Base-by-base conservation (phyloP, 2,888 invertebrate species). In the Tenodera sinensis region DNA sequence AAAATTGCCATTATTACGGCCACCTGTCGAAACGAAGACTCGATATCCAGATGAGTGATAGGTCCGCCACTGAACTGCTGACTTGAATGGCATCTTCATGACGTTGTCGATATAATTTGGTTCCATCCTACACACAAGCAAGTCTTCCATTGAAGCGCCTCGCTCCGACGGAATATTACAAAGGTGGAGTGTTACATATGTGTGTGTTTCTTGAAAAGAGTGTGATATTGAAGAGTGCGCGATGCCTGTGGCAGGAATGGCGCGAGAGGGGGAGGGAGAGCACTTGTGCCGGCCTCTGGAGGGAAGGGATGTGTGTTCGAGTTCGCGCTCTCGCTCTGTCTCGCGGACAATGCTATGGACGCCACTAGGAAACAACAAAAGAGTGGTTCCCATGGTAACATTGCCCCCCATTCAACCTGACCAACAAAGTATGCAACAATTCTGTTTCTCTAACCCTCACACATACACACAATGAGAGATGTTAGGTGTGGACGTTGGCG, bases 391-490 rank as follows among this genome's bases (percentile, higher is more conserved):
- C 88, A 90, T 90, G 89, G 90, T 81, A 87, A 90, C 90, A 88
- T 84, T 90, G 90, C 88, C 54, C 54, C 83, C 88, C 89, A 89
- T 89, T 90, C 90, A 89, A 84, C 83, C 83, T 89, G 89, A 87
- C 90, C 90, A 90, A 89, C 89, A 90, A 90, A 90, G 89, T 90
- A 90, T 90, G 90, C 89, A 89, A 88, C 90, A 89, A 86, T 88
- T 87, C 89, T 54, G 83, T 83, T 83, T 81, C 87, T 82, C 42
- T 71, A 71, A 71, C 54, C 54, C 54, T 71, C 54, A 71, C 54
- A 71, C 15, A 71, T 25, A 71, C 54, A 71, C 54, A 89, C 85
- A 88, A 87, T 87, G 89, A 85, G 83, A 71, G 82, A 87, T 54
- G 86, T 86, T 86, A 54, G 89, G 84, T 54, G 83, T 83, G 81